phyloP scores from a whole-genome alignment of 2,113 vertebrate genomes.

The Muntiacus reevesi region DNA sequence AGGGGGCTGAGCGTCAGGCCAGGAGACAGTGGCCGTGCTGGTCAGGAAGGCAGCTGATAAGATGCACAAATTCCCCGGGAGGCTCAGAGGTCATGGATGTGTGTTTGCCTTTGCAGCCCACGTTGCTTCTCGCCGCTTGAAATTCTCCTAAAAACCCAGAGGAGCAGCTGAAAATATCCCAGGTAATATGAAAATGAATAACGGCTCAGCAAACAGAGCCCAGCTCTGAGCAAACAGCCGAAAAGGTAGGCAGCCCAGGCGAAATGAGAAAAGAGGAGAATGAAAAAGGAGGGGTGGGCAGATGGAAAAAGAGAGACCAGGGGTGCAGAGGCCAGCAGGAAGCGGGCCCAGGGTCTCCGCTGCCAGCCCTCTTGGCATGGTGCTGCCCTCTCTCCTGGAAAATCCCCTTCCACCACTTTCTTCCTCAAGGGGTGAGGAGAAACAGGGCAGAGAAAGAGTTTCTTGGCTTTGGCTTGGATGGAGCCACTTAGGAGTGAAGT shows the following conservation, averaged over 20 bases:
- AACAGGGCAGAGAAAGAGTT: neutral
- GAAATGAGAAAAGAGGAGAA: neutral
- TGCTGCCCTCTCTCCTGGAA: neutral
- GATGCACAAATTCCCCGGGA: neutral
- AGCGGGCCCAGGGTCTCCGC: neutral
- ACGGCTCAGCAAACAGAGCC: constrained; percentile 67
- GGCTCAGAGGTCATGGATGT: neutral
- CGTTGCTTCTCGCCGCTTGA: constrained; percentile 40
- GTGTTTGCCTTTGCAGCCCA: constrained; percentile 50
- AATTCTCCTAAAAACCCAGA: constrained; percentile 71
- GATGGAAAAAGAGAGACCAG: neutral
- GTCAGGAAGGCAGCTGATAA: neutral
- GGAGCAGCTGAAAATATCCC: constrained; percentile 69
- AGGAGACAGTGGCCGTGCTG: neutral
- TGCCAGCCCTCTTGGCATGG: neutral
- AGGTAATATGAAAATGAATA: constrained; percentile 73
- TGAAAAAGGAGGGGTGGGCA: neutral
- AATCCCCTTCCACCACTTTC: neutral
- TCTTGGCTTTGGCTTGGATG: neutral
- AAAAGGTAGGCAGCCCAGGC: neutral
- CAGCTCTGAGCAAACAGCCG: constrained; percentile 67
- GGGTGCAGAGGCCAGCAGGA: neutral
- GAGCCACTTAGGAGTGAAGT: neutral
- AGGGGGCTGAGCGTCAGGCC: neutral
- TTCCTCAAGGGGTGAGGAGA: neutral